These are phyloP conservation scores for Cervus canadensis DNA, from an alignment of 2,113 vertebrate genomes.

Conservation along the genomic window DNA sequence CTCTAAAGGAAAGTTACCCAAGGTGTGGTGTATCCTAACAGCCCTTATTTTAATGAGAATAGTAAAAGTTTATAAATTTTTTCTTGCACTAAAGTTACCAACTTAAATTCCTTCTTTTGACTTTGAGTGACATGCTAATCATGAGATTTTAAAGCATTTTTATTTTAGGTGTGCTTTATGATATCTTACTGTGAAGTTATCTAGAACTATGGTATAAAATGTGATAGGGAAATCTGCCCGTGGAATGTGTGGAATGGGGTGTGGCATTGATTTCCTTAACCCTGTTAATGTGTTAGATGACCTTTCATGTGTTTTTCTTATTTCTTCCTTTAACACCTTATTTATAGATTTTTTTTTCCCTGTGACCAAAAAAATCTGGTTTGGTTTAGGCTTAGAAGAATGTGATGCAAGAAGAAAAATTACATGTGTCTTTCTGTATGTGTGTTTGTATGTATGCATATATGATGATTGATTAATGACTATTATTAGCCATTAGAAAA, in stretches of 20 bases:
- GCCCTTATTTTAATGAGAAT: constrained; percentile 25
- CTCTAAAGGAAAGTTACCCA: neutral
- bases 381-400: constrained; percentile 41
- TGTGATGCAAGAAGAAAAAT: constrained; percentile 37
- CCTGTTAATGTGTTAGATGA: neutral
- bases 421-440: neutral
- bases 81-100: constrained; percentile 3
- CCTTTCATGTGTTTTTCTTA: constrained; percentile 17
- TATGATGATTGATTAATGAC: constrained; percentile 30
- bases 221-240: neutral
- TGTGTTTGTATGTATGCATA: constrained; percentile 26
- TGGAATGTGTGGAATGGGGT: neutral
- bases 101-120: constrained; percentile 27
- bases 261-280: neutral
- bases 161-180: constrained; percentile 17
- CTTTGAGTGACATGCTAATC: constrained; percentile 5
- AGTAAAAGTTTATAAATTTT: constrained; percentile 29
- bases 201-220: neutral
- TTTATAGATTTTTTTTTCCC: neutral
- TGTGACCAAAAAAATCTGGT: constrained; percentile 23
- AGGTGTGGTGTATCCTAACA: neutral
- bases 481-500: constrained; percentile 25
- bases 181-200: neutral
- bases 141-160: neutral
- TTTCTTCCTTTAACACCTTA: constrained; percentile 27